Conservation (phyloP, 2,797 vertebrate genomes). For the Coccyzus lansbergi region DNA sequence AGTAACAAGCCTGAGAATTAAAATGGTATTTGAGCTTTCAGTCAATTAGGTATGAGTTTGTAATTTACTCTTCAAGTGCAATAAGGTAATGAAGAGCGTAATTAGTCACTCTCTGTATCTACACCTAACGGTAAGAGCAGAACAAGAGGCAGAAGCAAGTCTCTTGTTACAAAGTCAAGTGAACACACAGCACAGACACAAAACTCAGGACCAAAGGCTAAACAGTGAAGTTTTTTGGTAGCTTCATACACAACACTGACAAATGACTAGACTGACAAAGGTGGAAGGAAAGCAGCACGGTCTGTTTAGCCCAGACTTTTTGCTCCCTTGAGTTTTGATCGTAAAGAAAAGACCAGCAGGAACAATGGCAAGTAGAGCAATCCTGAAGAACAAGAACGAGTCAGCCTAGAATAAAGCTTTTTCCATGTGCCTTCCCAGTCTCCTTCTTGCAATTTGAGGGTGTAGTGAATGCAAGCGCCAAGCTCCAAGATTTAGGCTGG, state of each 20-base stretch:
- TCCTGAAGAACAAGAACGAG: not conserved
- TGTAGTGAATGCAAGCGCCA: not conserved
- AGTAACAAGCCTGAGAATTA: not conserved
- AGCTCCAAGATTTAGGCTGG: too few species aligned
- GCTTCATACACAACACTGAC: not conserved
- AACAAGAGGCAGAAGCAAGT: not conserved
- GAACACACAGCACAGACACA: not conserved
- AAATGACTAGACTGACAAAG: not conserved
- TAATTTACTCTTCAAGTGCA: not conserved
- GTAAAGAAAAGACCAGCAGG: not conserved
- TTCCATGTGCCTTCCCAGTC: not conserved
- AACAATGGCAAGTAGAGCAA: not conserved
- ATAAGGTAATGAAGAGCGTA: not conserved
- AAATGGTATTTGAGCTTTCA: not conserved
- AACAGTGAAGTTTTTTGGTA: not conserved
- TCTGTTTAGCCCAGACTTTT: not conserved
- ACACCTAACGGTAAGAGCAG: not conserved
- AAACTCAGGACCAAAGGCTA: not conserved
- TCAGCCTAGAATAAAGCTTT: not conserved
- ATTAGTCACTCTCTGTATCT: not conserved
- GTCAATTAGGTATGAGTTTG: not conserved
- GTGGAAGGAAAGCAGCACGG: not conserved
- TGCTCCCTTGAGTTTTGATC: accelerated
- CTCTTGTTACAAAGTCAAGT: not conserved
- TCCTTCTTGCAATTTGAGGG: not conserved